phyloP scores from a whole-genome alignment of 2,888 invertebrate genomes.

The Homarus gammarus region DNA sequence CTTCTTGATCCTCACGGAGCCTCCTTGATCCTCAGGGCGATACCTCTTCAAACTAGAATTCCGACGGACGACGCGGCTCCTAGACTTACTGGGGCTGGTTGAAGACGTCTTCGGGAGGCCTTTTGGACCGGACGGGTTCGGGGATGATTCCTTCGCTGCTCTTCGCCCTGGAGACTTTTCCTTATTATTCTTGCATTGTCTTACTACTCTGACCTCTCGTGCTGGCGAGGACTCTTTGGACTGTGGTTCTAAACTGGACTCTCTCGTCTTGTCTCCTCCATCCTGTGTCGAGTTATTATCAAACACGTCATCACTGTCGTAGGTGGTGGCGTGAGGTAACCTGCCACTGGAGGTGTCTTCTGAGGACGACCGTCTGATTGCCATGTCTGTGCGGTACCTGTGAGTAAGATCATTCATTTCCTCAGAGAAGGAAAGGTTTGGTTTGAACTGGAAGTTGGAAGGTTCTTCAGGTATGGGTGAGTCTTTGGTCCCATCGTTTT shows the following conservation, averaged over 20 bases:
- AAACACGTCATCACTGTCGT: constrained; percentile 30
- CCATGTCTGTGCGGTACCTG: constrained; percentile 38
- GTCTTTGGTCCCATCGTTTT: neutral
- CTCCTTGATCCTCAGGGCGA: constrained; percentile 36
- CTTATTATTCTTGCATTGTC: neutral
- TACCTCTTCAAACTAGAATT: constrained; percentile 58
- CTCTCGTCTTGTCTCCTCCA: constrained; percentile 1
- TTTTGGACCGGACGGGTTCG: constrained; percentile 21
- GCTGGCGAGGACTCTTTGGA: constrained; percentile 43
- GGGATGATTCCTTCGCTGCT: constrained; percentile 16
- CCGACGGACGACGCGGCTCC: constrained; percentile 35
- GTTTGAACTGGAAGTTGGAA: constrained; percentile 35
- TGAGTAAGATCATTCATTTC: constrained; percentile 59
- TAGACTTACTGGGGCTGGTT: constrained; percentile 18
- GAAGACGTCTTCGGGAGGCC: constrained; percentile 2
- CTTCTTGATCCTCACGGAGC: constrained; percentile 29
- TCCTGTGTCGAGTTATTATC: neutral
- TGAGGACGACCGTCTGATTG: neutral
- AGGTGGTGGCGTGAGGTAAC: neutral
- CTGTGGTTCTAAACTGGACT: neutral
- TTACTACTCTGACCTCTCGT: neutral
- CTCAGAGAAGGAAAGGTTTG: constrained; percentile 61
- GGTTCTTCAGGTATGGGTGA: constrained; percentile 3
- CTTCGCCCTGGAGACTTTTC: constrained; percentile 6
- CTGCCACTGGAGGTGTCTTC: neutral